phyloP scores from a whole-genome alignment of 30 jellyfish, hydroid and myxozoan species.

The Pseudorhiza aurosa region DNA sequence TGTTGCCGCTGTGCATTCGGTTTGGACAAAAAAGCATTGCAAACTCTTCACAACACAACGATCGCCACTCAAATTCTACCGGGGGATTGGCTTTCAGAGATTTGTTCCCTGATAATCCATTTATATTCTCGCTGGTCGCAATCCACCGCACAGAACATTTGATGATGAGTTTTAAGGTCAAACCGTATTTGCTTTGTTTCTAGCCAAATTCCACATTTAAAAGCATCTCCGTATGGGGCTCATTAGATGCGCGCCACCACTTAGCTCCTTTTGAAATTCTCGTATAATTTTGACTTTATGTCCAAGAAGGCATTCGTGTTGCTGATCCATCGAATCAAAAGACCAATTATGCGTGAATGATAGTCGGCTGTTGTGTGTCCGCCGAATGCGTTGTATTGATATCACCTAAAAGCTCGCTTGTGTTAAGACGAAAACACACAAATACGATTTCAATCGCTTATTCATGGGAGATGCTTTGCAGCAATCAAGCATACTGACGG shows the following conservation, averaged over 20 bases:
- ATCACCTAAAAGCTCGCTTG: conserved; percentile 19
- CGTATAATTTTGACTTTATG: background rate
- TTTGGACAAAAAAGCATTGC: too few relatives aligned
- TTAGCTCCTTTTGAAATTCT: background rate
- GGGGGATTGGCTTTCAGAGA: too few relatives aligned
- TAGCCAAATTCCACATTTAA: background rate
- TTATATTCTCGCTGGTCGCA: too few relatives aligned
- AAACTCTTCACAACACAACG: too few relatives aligned
- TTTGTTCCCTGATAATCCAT: too few relatives aligned
- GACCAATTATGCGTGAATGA: conserved; percentile 6
- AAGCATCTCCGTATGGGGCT: background rate
- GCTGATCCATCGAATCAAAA: background rate
- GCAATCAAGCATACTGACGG: too few relatives aligned
- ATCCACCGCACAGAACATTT: too few relatives aligned
- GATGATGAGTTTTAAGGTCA: background rate
- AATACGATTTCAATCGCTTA: conserved; percentile 2
- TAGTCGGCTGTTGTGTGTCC: conserved; percentile 24
- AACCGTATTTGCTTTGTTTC: background rate
- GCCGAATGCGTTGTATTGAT: background rate
- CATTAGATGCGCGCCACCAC: background rate
- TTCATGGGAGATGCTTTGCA: background rate
- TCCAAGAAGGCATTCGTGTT: background rate
- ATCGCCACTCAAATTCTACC: too few relatives aligned
- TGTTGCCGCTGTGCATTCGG: too few relatives aligned
- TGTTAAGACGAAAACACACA: background rate